A percentile compares a stretch with the other conserved stretches of the same genome.
These are phyloP conservation scores for Lingula anatina DNA, from an alignment of 2,888 invertebrate species.

Conservation along the genomic window DNA sequence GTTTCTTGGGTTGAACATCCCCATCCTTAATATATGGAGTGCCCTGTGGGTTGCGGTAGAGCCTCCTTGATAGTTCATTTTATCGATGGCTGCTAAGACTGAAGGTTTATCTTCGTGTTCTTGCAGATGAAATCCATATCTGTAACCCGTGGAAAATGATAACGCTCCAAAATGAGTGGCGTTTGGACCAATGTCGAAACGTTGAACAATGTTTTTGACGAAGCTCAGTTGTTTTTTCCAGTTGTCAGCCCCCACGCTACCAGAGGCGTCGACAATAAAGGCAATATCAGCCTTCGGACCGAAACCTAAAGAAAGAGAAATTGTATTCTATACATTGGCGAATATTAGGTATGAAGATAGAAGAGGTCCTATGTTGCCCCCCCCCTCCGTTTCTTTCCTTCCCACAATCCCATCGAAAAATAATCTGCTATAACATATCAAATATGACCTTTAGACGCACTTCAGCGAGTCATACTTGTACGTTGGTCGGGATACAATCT, in stretches of 20 bases:
- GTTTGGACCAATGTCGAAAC: conserved; percentile 28
- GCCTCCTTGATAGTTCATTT: conserved; percentile 30
- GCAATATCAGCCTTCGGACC: conserved; percentile 32
- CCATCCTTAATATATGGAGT: conserved; percentile 17
- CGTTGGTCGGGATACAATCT: no score
- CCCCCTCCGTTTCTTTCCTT: no score
- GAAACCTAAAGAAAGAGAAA: conserved; percentile 19
- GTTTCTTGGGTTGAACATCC: conserved; percentile 11
- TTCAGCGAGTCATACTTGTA: no score
- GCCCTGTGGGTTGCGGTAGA: conserved; percentile 38
- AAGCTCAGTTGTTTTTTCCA: conserved; percentile 31
- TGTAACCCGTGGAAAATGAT: conserved; percentile 28
- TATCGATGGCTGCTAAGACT: conserved; percentile 26
- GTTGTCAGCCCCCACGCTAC: conserved; percentile 30
- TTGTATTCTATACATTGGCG: no score
- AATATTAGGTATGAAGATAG: no score
- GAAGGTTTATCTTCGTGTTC: conserved; percentile 17
- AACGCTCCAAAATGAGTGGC: conserved; percentile 26
- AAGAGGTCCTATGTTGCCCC: no score
- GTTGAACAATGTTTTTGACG: conserved; percentile 25
- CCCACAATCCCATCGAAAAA: no score
- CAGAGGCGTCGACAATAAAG: conserved; percentile 40
- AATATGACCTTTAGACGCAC: no score
- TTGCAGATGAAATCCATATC: conserved; percentile 34
- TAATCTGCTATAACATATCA: no score